phyloP scores from a whole-genome alignment of 2,888 invertebrate genomes.

The Epirrhoe tristata region DNA sequence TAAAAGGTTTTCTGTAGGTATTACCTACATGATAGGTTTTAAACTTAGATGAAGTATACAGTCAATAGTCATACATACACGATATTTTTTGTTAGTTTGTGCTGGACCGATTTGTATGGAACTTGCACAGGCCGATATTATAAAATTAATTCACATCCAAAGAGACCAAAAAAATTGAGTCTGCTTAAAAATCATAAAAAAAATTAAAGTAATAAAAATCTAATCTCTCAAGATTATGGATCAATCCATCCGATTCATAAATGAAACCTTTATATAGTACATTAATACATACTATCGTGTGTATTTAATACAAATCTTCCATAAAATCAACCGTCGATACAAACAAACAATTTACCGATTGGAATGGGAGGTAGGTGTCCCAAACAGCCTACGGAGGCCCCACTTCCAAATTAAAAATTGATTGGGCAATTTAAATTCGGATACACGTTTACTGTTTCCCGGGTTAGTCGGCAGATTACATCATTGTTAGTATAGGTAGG shows the following conservation, averaged over 20 bases:
- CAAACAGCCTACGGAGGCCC: constrained; percentile 48
- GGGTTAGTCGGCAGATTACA: constrained; percentile 36
- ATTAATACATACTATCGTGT: neutral
- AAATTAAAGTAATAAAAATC: too few relatives aligned
- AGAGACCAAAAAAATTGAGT: too few relatives aligned
- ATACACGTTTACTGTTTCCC: constrained; percentile 69
- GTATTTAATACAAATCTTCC: constrained; percentile 4
- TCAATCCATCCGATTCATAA: too few relatives aligned
- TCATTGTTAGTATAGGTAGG: constrained; percentile 25
- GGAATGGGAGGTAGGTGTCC: constrained; percentile 33
- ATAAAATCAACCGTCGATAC: constrained; percentile 10
- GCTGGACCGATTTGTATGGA: too few relatives aligned
- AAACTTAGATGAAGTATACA: neutral
- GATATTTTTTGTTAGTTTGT: too few relatives aligned
- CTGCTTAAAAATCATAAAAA: too few relatives aligned
- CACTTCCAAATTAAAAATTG: constrained; percentile 75
- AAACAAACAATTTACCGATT: constrained; percentile 24
- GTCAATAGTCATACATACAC: neutral
- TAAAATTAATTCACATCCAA: too few relatives aligned
- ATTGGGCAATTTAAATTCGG: constrained; percentile 78
- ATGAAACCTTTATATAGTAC: neutral
- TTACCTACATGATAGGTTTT: too few relatives aligned
- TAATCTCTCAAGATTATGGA: too few relatives aligned
- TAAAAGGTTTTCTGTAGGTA: too few relatives aligned
- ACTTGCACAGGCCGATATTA: too few relatives aligned